phyloP scores from a whole-genome alignment of 64 coral and sea anemone species.

The Pachyseris speciosa region DNA sequence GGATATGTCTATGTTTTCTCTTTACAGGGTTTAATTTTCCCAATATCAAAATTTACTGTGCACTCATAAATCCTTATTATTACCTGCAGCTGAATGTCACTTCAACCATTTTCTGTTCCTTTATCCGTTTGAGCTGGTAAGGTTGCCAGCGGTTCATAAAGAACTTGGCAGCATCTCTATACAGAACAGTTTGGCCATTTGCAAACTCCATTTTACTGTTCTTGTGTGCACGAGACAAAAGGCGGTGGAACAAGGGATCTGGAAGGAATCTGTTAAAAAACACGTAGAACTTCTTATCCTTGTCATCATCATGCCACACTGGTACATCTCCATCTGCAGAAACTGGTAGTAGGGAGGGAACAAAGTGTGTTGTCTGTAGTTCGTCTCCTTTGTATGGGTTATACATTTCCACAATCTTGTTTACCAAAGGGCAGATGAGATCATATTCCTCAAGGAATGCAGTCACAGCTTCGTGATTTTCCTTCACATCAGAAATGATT shows the following conservation, averaged over 20 bases:
- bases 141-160: slow-evolving; percentile 45
- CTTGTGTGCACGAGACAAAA: slow-evolving; percentile 71
- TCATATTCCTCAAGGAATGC: slow-evolving; percentile 60
- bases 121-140: slow-evolving; percentile 47
- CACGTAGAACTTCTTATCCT: slow-evolving; percentile 58
- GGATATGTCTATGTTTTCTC: too few species aligned
- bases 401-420: background rate
- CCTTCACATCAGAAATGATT: slow-evolving; percentile 7
- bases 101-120: slow-evolving; percentile 59
- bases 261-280: slow-evolving; percentile 63
- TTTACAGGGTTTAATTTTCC: too few species aligned
- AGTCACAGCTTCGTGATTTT: slow-evolving; percentile 23
- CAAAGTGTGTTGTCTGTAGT: slow-evolving; percentile 55
- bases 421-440: slow-evolving; percentile 22
- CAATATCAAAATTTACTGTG: too few species aligned
- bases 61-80: background rate
- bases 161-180: slow-evolving; percentile 51
- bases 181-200: background rate
- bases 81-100: slow-evolving; percentile 58
- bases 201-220: slow-evolving; percentile 19
- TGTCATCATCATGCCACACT: slow-evolving; percentile 19
- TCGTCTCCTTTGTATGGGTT: background rate
- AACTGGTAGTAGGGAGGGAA: slow-evolving; percentile 42
- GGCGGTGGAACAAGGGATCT: slow-evolving; percentile 65
- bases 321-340: background rate